Evolutionary conservation across 2,113 vertebrate genomes (phyloP).

Genomic region (Megaptera novaeangliae): DNA sequence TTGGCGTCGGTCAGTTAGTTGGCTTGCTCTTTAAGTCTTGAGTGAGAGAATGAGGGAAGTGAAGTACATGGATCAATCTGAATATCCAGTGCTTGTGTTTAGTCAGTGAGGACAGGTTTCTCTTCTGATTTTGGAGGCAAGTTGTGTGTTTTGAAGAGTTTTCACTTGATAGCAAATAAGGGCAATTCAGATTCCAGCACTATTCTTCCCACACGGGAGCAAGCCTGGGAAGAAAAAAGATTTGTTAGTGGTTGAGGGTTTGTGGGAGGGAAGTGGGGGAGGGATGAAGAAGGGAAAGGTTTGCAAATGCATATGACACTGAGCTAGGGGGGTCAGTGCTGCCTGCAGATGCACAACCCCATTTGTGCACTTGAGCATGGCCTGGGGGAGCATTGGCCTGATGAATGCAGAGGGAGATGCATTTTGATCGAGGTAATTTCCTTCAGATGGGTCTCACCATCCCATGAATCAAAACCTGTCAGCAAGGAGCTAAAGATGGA

Average conservation of each 20-base stretch:
- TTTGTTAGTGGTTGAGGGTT: slow-evolving; percentile 14
- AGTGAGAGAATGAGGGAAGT: neutral
- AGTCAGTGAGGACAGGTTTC: neutral
- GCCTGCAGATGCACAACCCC: slow-evolving; percentile 67
- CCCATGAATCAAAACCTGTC: slow-evolving; percentile 95
- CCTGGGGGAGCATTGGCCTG: slow-evolving; percentile 78
- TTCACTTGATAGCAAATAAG: slow-evolving; percentile 31
- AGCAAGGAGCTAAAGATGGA: slow-evolving; percentile 87
- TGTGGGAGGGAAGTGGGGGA: neutral
- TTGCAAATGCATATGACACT: slow-evolving; percentile 64
- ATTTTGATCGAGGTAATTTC: slow-evolving; percentile 91
- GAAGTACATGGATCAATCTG: neutral
- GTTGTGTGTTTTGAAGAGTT: slow-evolving; percentile 40
- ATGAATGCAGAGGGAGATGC: slow-evolving; percentile 87
- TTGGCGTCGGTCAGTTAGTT: neutral
- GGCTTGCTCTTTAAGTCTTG: neutral
- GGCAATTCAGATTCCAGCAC: neutral
- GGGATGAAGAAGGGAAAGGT: slow-evolving; percentile 32
- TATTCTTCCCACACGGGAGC: neutral
- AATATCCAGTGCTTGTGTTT: neutral
- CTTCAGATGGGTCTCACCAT: slow-evolving; percentile 87
- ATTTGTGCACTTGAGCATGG: slow-evolving; percentile 69
- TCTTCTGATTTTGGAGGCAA: neutral
- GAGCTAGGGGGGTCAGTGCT: slow-evolving; percentile 55
- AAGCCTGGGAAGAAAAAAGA: neutral